phyloP scores from a whole-genome alignment of 2,888 invertebrate genomes.

The Agriopis aurantiaria region DNA sequence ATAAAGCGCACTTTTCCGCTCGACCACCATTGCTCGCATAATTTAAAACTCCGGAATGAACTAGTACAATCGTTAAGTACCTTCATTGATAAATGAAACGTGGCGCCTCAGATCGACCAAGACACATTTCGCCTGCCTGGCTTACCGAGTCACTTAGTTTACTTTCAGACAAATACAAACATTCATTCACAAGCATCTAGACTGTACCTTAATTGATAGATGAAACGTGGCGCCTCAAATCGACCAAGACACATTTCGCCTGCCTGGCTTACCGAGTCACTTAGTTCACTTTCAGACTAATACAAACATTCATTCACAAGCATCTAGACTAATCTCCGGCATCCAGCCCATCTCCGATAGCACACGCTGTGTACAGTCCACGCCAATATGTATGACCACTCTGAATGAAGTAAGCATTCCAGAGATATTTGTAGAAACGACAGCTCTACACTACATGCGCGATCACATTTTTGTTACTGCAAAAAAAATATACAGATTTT shows the following conservation, averaged over 20 bases:
- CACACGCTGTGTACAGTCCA: not conserved
- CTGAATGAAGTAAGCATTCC: not conserved
- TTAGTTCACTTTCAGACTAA: not conserved
- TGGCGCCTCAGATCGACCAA: slow-evolving; percentile 8
- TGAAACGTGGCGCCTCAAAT: slow-evolving; percentile 1
- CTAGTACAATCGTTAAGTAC: not conserved
- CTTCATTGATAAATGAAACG: not conserved
- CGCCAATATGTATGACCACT: not conserved
- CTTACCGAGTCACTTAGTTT: slow-evolving; percentile 11
- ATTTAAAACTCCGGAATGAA: not conserved
- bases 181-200: slow-evolving; percentile 12
- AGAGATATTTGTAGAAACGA: not conserved
- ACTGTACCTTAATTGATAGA: not conserved
- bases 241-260: slow-evolving; percentile 14
- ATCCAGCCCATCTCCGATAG: slow-evolving; percentile 34
- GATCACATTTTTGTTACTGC: no score
- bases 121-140: slow-evolving; percentile 7
- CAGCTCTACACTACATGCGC: not conserved
- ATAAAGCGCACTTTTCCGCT: no score
- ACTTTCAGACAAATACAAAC: not conserved
- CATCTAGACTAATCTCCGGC: slow-evolving; percentile 9
- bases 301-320: slow-evolving; percentile 15
- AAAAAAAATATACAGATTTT: no score
- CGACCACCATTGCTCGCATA: no score
- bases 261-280: slow-evolving; percentile 4